Conservation (phyloP, 1,140 invertebrate genomes). For the Diploscapter pachys region DNA sequence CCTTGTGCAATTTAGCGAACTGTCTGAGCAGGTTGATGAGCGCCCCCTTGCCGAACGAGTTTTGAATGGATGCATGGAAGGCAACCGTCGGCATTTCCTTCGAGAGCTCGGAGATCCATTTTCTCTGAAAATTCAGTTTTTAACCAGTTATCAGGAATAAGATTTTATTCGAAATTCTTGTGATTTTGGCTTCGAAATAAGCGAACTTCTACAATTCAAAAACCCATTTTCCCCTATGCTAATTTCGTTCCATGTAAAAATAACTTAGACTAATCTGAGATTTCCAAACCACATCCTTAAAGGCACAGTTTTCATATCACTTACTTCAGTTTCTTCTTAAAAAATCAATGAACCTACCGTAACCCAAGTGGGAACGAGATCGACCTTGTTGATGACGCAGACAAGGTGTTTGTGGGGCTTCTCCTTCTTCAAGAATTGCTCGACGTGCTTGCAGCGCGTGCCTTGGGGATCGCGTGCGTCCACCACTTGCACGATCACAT, state of each 20-base stretch:
- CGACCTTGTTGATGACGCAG: constrained; percentile 89
- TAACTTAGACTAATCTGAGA: no score
- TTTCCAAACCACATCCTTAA: no score
- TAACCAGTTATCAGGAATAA: neutral
- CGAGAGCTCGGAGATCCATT: constrained; percentile 87
- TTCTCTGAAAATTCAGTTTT: constrained; percentile 60
- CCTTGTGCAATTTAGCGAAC: constrained; percentile 74
- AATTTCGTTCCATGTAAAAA: no score
- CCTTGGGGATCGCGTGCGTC: constrained; percentile 65
- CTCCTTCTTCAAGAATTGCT: constrained; percentile 78
- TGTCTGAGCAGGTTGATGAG: constrained; percentile 92
- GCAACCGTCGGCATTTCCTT: constrained; percentile 93
- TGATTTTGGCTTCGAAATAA: no score
- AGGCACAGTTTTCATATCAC: neutral
- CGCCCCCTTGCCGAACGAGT: constrained; percentile 97
- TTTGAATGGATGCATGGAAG: constrained; percentile 93
- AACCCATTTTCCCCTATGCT: no score
- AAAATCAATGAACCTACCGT: constrained; percentile 65
- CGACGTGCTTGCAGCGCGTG: constrained; percentile 86
- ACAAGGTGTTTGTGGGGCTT: constrained; percentile 91
- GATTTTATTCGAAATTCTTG: no score
- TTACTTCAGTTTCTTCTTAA: neutral
- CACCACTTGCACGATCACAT: constrained; percentile 82
- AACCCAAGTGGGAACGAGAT: constrained; percentile 90
- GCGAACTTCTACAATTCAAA: no score